Evolutionary conservation across 1,140 invertebrate species (phyloP).

Genomic region (Solen grandis): DNA sequence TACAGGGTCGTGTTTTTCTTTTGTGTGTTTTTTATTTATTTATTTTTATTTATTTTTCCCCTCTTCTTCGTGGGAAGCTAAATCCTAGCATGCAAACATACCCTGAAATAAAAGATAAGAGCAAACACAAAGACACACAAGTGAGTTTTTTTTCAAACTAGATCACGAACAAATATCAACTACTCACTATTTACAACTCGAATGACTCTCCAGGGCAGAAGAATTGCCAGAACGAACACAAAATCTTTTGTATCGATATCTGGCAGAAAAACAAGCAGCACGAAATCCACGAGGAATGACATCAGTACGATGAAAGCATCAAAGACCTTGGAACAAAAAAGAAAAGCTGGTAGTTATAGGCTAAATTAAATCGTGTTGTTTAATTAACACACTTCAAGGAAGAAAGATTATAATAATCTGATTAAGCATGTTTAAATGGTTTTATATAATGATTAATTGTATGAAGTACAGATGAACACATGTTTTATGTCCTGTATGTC

Average conservation of each 20-base stretch:
- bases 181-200: slow-evolving; percentile 76
- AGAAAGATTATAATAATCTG: background rate
- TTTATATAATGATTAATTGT: background rate
- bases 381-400: background rate
- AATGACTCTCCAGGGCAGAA: slow-evolving; percentile 77
- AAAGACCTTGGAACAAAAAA: slow-evolving; percentile 70
- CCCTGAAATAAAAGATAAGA: background rate
- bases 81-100: background rate
- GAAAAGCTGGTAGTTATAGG: background rate
- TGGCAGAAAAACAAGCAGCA: slow-evolving; percentile 69
- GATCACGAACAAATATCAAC: too few species aligned
- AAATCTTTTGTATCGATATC: slow-evolving; percentile 74
- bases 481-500: too few species aligned
- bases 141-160: too few species aligned
- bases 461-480: too few species aligned
- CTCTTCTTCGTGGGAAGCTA: too few species aligned
- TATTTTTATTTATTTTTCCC: too few species aligned
- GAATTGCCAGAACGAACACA: slow-evolving; percentile 75
- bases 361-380: background rate
- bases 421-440: background rate
- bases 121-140: background rate
- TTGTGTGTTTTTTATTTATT: too few species aligned
- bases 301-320: slow-evolving; percentile 74
- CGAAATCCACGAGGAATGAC: slow-evolving; percentile 73
- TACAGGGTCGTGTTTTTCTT: too few species aligned